These are phyloP conservation scores for Boloria euphrosyne DNA, from an alignment of 2,888 invertebrate genomes.

Conservation along the genomic window DNA sequence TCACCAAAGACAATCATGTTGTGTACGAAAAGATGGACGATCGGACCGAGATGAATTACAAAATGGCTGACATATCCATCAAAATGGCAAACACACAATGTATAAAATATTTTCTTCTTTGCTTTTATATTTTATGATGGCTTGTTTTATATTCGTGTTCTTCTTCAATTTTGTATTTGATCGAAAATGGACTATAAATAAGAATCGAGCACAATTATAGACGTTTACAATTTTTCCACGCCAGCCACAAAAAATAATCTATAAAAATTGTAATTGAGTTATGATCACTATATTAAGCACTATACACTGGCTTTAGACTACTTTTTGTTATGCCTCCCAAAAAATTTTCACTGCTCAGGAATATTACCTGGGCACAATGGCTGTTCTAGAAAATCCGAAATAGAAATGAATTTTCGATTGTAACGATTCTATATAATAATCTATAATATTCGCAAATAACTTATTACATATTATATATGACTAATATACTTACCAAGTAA, in stretches of 20 bases:
- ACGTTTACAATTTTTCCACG: neutral
- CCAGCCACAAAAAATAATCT: neutral
- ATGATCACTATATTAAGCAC: conserved; percentile 18
- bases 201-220: neutral
- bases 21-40: neutral
- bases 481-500: neutral
- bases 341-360: neutral
- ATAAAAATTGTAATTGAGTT: neutral
- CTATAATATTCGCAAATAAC: conserved; percentile 7
- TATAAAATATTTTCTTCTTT: neutral
- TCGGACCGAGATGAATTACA: too few relatives aligned
- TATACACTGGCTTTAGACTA: conserved; percentile 14
- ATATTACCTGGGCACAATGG: conserved; percentile 10
- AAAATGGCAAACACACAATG: neutral
- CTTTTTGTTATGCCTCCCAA: neutral
- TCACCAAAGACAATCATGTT: neutral
- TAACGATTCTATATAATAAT: neutral
- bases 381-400: neutral
- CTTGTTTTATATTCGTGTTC: too few relatives aligned
- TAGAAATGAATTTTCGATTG: conserved; percentile 4
- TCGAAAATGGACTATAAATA: conserved; percentile 6
- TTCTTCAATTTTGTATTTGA: neutral
- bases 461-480: too few relatives aligned
- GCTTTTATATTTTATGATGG: too few relatives aligned
- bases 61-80: neutral